phyloP scores from a whole-genome alignment of 2,888 invertebrate species.

The Petrolisthes cinctipes region DNA sequence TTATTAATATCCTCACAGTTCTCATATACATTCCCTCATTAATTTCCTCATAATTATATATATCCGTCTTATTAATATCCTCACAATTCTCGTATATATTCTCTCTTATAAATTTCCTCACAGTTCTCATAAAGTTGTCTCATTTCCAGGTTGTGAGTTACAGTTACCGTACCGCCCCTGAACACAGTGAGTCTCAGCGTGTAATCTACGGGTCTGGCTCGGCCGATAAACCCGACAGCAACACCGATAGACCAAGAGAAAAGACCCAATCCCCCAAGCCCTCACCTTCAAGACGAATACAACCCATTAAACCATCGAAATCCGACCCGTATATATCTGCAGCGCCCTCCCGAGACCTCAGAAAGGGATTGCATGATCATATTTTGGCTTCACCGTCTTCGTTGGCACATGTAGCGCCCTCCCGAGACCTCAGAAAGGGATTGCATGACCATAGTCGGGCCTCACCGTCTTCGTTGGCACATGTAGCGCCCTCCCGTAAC shows the following conservation, averaged over 20 bases:
- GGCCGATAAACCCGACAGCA: conserved; percentile 33
- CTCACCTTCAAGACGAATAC: background rate
- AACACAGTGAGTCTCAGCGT: background rate
- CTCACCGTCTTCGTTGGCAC: background rate
- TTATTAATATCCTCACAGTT: no score
- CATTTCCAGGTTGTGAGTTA: conserved; percentile 55
- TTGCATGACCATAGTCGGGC: background rate
- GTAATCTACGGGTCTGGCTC: conserved; percentile 54
- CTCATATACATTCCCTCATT: no score
- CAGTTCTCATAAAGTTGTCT: no score
- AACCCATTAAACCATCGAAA: background rate
- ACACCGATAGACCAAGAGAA: background rate
- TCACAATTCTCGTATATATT: no score
- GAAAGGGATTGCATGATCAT: no score
- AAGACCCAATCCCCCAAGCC: background rate
- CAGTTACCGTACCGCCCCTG: conserved; percentile 47
- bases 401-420: background rate
- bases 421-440: background rate
- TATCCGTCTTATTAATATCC: no score
- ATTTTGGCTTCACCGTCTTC: background rate
- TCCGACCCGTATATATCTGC: no score
- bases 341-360: no score
- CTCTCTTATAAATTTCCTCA: no score
- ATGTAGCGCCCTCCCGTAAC: background rate
- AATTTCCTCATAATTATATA: no score